Conservation (phyloP, 2,113 vertebrate species). For the Platysteira castanea region DNA sequence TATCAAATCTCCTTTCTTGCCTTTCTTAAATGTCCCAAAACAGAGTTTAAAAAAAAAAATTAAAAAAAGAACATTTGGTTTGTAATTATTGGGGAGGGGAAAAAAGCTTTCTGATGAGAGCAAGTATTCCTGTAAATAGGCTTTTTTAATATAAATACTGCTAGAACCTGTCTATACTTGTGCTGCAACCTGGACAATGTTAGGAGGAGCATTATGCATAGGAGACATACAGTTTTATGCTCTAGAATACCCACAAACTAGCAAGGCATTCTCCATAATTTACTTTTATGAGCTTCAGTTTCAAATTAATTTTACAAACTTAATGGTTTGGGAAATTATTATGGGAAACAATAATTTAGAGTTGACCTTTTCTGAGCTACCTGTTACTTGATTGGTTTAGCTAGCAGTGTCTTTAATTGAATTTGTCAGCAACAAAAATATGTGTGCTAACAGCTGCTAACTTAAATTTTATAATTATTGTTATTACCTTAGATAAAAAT, state of each 20-base stretch:
- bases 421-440: slow-evolving; percentile 68
- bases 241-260: background rate
- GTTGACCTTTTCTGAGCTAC: slow-evolving; percentile 62
- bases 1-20: background rate
- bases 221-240: background rate
- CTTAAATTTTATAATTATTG: slow-evolving; percentile 62
- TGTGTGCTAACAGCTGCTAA: slow-evolving; percentile 42
- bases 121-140: background rate
- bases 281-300: slow-evolving; percentile 58
- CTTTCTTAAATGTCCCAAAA: background rate
- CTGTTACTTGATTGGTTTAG: slow-evolving; percentile 53
- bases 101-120: background rate
- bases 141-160: background rate
- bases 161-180: background rate
- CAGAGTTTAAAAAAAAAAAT: background rate
- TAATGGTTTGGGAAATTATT: slow-evolving; percentile 72
- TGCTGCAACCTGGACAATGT: background rate
- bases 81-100: rapidly evolving
- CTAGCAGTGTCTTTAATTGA: slow-evolving; percentile 57
- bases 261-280: slow-evolving; percentile 47
- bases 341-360: slow-evolving; percentile 64
- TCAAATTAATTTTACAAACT: slow-evolving; percentile 60
- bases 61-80: background rate
- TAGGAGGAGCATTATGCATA: background rate
- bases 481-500: slow-evolving; percentile 63